Percentiles rank a stretch among this genome's conserved stretches.
Conservation (phyloP, 2,113 vertebrate genomes). For the Barnardius zonarius region DNA sequence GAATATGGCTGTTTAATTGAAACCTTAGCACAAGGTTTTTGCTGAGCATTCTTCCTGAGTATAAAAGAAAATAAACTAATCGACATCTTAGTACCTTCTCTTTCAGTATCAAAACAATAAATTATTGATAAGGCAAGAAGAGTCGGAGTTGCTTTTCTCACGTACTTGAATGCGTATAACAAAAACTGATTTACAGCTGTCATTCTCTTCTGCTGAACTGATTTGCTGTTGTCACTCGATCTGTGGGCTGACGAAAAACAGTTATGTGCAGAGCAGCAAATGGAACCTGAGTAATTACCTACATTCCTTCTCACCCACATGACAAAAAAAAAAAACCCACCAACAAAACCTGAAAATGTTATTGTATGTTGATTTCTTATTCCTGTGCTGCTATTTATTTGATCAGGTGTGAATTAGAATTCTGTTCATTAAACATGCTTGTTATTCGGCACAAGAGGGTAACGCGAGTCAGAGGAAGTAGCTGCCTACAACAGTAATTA, state of each 20-base stretch:
- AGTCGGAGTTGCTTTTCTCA: constrained; percentile 25
- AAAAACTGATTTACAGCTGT: constrained; percentile 62
- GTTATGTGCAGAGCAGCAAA: constrained; percentile 47
- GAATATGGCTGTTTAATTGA: constrained; percentile 22
- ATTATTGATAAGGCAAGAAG: neutral
- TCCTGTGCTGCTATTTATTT: constrained; percentile 75
- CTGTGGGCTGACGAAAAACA: constrained; percentile 66
- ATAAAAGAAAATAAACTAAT: constrained; percentile 23
- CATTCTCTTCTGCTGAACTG: constrained; percentile 44
- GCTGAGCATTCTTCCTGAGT: neutral
- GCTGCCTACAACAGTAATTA: constrained; percentile 94
- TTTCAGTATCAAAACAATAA: neutral
- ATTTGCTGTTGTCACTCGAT: constrained; percentile 59
- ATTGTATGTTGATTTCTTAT: constrained; percentile 64
- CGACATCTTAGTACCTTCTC: neutral
- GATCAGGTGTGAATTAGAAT: constrained; percentile 90
- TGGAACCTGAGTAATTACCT: constrained; percentile 24
- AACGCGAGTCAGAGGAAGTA: constrained; percentile 86
- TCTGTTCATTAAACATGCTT: constrained; percentile 78
- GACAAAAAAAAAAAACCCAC: neutral
- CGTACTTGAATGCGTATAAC: neutral
- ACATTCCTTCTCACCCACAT: neutral
- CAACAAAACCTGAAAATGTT: constrained; percentile 16
- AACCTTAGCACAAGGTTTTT: neutral
- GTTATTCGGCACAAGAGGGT: constrained; percentile 85